A percentile compares a stretch with the other conserved stretches of the same genome.
Evolutionary conservation across 2,797 vertebrate species (phyloP).

Genomic region (Anisognathus igniventris): DNA sequence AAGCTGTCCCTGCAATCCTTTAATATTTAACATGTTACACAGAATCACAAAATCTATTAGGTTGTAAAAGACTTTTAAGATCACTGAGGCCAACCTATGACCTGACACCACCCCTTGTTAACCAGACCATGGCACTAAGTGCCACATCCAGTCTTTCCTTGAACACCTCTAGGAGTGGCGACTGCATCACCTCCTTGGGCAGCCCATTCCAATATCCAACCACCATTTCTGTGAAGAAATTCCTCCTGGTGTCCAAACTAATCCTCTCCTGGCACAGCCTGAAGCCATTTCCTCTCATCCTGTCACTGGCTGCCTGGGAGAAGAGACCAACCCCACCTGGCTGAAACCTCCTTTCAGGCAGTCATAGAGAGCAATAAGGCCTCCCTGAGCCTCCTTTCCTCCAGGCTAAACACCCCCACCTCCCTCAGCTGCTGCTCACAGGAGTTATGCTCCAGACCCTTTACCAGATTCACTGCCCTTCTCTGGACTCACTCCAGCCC

Average conservation of each 20-base stretch:
- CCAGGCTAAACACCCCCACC: not conserved
- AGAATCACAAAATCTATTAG: not conserved
- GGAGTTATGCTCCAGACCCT: not conserved
- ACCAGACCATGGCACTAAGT: not conserved
- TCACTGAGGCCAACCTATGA: not conserved
- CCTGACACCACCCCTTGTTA: not conserved
- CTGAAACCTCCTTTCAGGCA: not conserved
- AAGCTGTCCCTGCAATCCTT: not conserved
- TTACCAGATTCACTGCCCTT: not conserved
- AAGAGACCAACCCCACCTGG: not conserved
- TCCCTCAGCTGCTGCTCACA: not conserved
- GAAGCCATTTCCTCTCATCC: not conserved
- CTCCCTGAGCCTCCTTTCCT: not conserved
- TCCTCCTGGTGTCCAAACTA: not conserved
- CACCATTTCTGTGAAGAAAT: not conserved
- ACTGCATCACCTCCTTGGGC: not conserved
- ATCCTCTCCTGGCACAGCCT: not conserved
- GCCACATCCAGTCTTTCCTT: not conserved
- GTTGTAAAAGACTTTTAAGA: not conserved
- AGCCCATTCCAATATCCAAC: not conserved
- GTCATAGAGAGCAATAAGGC: not conserved
- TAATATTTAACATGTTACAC: not conserved
- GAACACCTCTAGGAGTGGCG: not conserved
- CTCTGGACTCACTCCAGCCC: rapidly evolving
- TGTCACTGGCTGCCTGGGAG: not conserved